These are phyloP conservation scores for Byasa hedistus DNA, from an alignment of 2,888 invertebrate species.

Conservation along the genomic window DNA sequence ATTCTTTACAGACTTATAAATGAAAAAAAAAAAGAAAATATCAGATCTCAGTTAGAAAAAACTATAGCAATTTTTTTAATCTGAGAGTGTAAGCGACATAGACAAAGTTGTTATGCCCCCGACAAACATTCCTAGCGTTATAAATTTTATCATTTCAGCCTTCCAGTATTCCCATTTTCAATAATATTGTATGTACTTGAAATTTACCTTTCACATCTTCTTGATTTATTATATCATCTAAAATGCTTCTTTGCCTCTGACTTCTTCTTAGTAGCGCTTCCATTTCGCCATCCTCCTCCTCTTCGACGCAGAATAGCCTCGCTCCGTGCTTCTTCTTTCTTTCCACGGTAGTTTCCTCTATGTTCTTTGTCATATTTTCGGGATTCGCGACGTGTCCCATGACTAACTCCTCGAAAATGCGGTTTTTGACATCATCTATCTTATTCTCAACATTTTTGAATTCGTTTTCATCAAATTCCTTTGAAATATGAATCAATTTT, in stretches of 20 bases:
- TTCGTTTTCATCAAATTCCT: slow-evolving; percentile 68
- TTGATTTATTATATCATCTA: slow-evolving; percentile 84
- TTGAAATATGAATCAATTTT: slow-evolving; percentile 69
- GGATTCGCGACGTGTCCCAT: slow-evolving; percentile 56
- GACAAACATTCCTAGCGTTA: slow-evolving; percentile 68
- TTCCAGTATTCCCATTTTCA: slow-evolving; percentile 50
- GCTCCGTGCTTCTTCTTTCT: slow-evolving; percentile 54
- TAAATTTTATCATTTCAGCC: slow-evolving; percentile 56
- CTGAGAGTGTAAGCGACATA: slow-evolving; percentile 54
- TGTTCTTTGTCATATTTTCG: slow-evolving; percentile 67
- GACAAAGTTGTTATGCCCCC: slow-evolving; percentile 47
- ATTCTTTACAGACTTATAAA: not conserved
- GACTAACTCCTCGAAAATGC: slow-evolving; percentile 70
- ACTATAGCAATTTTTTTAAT: slow-evolving; percentile 43
- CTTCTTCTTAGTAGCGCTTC: slow-evolving; percentile 83
- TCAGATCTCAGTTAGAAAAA: slow-evolving; percentile 47
- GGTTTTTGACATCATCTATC: slow-evolving; percentile 65
- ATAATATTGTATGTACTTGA: slow-evolving; percentile 58
- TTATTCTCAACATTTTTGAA: slow-evolving; percentile 55
- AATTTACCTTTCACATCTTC: slow-evolving; percentile 80
- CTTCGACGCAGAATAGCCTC: slow-evolving; percentile 64
- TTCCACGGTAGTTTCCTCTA: slow-evolving; percentile 63
- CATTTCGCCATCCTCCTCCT: slow-evolving; percentile 81
- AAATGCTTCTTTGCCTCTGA: slow-evolving; percentile 84
- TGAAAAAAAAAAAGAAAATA: slow-evolving; percentile 40